A percentile compares a stretch with the other conserved stretches of the same genome.
Conservation (phyloP, 1,140 invertebrate genomes). For the Spodoptera litura region DNA sequence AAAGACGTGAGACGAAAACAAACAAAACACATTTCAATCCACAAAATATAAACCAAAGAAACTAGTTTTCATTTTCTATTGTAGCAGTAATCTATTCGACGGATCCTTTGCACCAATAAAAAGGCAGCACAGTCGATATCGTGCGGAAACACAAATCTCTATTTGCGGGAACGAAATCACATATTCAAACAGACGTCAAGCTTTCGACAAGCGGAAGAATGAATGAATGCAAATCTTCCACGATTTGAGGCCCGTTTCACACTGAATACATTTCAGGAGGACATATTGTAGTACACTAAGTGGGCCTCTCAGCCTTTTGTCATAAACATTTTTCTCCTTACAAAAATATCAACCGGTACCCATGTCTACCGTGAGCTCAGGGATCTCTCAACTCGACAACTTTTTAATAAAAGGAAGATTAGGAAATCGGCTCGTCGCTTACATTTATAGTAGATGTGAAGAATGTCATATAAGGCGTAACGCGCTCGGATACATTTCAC, state of each 20-base stretch:
- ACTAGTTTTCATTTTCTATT: background rate
- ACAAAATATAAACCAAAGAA: no score
- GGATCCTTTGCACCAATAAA: conserved; percentile 34
- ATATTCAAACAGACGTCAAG: conserved; percentile 69
- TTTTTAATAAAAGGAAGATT: conserved; percentile 84
- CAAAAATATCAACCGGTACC: conserved; percentile 23
- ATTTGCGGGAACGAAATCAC: conserved; percentile 61
- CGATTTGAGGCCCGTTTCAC: conserved; percentile 58
- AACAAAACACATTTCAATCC: no score
- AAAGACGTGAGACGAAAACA: no score
- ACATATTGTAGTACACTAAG: conserved; percentile 52
- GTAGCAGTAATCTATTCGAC: conserved; percentile 11
- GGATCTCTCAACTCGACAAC: conserved; percentile 63
- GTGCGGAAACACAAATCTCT: conserved; percentile 54
- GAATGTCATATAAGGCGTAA: conserved; percentile 82
- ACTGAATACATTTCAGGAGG: conserved; percentile 59
- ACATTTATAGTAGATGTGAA: conserved; percentile 77
- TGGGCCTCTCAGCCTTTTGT: conserved; percentile 8
- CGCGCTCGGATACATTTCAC: conserved; percentile 82
- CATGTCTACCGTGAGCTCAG: conserved; percentile 13
- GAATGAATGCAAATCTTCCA: conserved; percentile 70
- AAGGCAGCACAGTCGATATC: conserved; percentile 32
- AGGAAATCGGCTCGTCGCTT: conserved; percentile 74
- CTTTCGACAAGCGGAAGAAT: conserved; percentile 57
- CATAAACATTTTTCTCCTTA: conserved; percentile 39